Evolutionary conservation across 2,888 invertebrate genomes (phyloP), one percentile per base, ranked within the genome.

Genomic region (Tachina fera): DNA sequence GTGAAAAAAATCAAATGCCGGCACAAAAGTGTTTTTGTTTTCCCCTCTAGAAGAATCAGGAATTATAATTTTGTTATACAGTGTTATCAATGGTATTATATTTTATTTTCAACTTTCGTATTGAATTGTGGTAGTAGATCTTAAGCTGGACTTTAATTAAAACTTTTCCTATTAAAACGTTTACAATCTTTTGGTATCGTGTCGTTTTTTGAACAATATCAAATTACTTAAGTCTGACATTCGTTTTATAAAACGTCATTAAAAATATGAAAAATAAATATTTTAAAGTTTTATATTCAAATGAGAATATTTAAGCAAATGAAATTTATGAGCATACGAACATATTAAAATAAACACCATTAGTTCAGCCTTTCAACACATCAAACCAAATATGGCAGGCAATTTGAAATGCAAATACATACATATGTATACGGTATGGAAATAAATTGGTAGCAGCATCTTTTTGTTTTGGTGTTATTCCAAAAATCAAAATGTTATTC

Each of bases 371-470:
- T 81, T 68, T 74, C 72, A 81, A 49, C 81, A 77, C 81, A 67
- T 65, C 76, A 71, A n/a, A 51, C n/a, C 14, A 53, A 39, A 58
- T 16, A n/a, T 75, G 70, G 65, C 58, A 58, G 75, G 41, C 63
- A n/a, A 60, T 9, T 13, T 16, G 19, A 61, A 70, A 71, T 41
- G 51, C 10, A 58, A 67, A 67, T 41, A 74, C 51, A 16, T 53
- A 56, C 53, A 61, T 22, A 22, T 4, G 14, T 45, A n/a, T n/a
- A n/a, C n/a, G n/a, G n/a, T n/a, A 74, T 51, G 31, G 14, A 75
- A 72, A 63, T 63, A 63, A 70, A 78, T 78, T 63, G 77, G 78
- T 78, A 85, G 78, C 82, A 85, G 74, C 85, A 63, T 13, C 61
- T 81, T 22, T 13, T 2, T 4, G 13, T 41, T 19, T 68, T 51